phyloP scores from a whole-genome alignment of 1,140 invertebrate species.

The Galleria mellonella region DNA sequence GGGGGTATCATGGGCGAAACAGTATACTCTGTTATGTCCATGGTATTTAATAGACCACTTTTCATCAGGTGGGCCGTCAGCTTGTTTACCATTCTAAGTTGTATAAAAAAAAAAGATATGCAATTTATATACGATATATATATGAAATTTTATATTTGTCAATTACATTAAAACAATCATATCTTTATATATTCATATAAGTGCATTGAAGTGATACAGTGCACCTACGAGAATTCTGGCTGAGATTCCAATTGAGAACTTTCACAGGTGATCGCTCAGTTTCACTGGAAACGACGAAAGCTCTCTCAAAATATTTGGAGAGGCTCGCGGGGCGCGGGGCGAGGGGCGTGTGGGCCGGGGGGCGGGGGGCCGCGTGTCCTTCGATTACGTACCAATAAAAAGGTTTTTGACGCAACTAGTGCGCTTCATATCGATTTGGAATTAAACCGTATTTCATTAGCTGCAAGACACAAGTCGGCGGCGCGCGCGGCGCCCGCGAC shows the following conservation, averaged over 20 bases:
- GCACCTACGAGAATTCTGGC: too few species aligned
- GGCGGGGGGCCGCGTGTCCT: constrained; percentile 21
- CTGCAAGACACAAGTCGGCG: constrained; percentile 17
- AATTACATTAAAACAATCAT: too few species aligned
- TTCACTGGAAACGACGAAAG: constrained; percentile 11
- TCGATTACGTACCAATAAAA: constrained; percentile 41
- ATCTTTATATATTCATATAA: too few species aligned
- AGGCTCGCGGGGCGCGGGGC: constrained; percentile 8
- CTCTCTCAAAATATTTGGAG: constrained; percentile 21
- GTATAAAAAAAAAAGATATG: too few species aligned
- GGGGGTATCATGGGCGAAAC: too few species aligned
- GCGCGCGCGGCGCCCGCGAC: constrained; percentile 9
- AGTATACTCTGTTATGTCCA: too few species aligned
- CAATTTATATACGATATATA: too few species aligned
- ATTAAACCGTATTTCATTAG: constrained; percentile 11
- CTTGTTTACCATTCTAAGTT: too few species aligned
- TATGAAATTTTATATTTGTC: too few species aligned
- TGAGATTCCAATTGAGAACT: not conserved
- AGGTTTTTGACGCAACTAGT: constrained; percentile 35
- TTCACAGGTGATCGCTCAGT: constrained; percentile 2
- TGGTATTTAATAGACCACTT: too few species aligned
- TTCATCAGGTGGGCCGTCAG: too few species aligned
- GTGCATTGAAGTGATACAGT: too few species aligned
- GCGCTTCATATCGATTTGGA: constrained; percentile 5
- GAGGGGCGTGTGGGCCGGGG: constrained; percentile 5